Base-by-base conservation (phyloP, 2,797 vertebrate genomes). In the Crenuchus spilurus region DNA sequence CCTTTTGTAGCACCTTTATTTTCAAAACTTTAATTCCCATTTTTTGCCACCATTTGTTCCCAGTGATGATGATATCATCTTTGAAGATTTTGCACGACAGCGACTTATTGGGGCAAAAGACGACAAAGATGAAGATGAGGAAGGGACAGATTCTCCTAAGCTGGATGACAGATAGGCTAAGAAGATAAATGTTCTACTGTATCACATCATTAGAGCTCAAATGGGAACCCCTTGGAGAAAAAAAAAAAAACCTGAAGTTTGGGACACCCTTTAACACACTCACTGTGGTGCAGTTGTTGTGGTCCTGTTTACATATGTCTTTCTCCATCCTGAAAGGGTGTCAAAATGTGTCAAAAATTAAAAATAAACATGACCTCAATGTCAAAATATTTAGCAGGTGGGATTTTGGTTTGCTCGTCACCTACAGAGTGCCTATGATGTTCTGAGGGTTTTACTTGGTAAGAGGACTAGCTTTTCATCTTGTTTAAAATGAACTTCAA, bases 61-160 rank as follows among this genome's bases (percentile, higher is more conserved):
- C 69, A 97, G 96, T 0, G 97, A 99, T 0, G 97, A 99, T 1
- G 97, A 98, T 91, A 96, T 98, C 74, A 94, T 99, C 58, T 99
- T 99, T 0, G 96, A 99, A 84, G 96, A 99, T 88, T 99, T 98
- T 5, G 96, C 97, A 33, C 94, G 97, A 9, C 96, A 99, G 90
- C 89, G 97, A 73, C 94, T 99, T 84, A 96, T 95, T 6, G 95
- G 94, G 2, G 90, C 93, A 37, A 96, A 97, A 80, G 94, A 95
- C 0, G 94, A 96, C 83, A 95, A 96, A 6, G 96, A 97, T 0
- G 95, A 98, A 14, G 96, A 97, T 0, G 95, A 97, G 44, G 90
- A 95, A 11, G 93, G 90, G 2, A 92, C 89, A 1, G 92, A 94
- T 80, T 96, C 94, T 0, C 94, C 96, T 0, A 91, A 93, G 74